phyloP scores from a whole-genome alignment of 2,888 invertebrate genomes.

The Bombyx huttoni region DNA sequence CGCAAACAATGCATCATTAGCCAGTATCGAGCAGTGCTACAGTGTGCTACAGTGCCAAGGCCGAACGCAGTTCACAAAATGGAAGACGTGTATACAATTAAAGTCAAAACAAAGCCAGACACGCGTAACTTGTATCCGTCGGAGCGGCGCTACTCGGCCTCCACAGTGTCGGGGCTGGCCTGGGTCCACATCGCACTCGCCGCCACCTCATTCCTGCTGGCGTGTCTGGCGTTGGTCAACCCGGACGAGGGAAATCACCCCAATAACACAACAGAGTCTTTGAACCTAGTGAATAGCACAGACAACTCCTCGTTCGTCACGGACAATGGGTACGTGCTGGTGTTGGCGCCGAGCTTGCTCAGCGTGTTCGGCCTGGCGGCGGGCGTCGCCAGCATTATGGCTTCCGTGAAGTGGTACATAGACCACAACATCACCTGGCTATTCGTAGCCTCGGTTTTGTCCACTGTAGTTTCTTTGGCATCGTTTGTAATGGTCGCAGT shows the following conservation, averaged over 20 bases:
- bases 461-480: conserved; percentile 60
- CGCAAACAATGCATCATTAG: neutral
- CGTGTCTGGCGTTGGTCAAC: conserved; percentile 61
- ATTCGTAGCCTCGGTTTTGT: conserved; percentile 69
- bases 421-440: conserved; percentile 76
- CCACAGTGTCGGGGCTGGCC: conserved; percentile 76
- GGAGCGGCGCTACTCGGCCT: conserved; percentile 77
- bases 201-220: conserved; percentile 69
- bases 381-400: conserved; percentile 70
- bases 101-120: conserved; percentile 75
- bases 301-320: conserved; percentile 1
- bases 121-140: conserved; percentile 75
- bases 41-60: conserved; percentile 9
- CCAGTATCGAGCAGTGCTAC: neutral
- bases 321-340: conserved; percentile 32
- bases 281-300: conserved; percentile 8
- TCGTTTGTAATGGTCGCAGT: conserved; percentile 51
- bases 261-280: conserved; percentile 7
- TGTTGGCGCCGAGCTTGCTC: conserved; percentile 63
- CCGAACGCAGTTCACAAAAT: conserved; percentile 34
- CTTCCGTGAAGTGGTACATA: conserved; percentile 77
- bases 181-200: conserved; percentile 76
- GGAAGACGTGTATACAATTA: conserved; percentile 79
- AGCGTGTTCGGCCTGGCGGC: conserved; percentile 64
- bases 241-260: conserved; percentile 20